A percentile compares a stretch with the other conserved stretches of the same genome.
phyloP scores from a whole-genome alignment of 2,113 vertebrate genomes.

The Thalassoma bifasciatum region DNA sequence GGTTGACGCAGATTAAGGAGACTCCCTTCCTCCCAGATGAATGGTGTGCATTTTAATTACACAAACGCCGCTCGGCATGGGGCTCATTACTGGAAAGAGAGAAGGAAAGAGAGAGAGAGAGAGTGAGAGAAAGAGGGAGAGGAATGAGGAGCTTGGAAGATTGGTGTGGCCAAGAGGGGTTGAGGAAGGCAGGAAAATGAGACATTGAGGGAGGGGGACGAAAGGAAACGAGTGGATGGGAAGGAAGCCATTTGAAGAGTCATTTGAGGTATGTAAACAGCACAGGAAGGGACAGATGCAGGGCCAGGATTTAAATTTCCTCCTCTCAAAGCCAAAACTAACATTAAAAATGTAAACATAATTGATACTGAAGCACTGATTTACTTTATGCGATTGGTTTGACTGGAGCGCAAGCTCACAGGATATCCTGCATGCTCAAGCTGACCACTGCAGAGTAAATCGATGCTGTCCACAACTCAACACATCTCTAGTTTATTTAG shows the following conservation, averaged over 20 bases:
- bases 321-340: constrained; percentile 5
- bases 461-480: constrained; percentile 43
- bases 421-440: neutral
- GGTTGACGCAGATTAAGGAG: constrained; percentile 77
- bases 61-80: constrained; percentile 55
- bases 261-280: constrained; percentile 6
- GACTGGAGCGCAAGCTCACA: neutral
- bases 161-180: constrained; percentile 32
- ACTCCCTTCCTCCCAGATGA: constrained; percentile 80
- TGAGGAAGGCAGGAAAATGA: constrained; percentile 43
- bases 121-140: no score
- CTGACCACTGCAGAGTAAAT: constrained; percentile 43
- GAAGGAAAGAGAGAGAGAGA: constrained; percentile 19
- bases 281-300: neutral
- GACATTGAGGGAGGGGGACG: constrained; percentile 28
- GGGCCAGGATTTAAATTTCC: constrained; percentile 11
- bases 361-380: constrained; percentile 20
- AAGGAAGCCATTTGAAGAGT: constrained; percentile 52
- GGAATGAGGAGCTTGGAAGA: constrained; percentile 27
- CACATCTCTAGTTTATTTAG: constrained; percentile 38
- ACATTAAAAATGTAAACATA: constrained; percentile 21
- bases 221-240: constrained; percentile 23
- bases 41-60: constrained; percentile 80
- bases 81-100: constrained; percentile 65
- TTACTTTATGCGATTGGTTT: constrained; percentile 12